These are phyloP conservation scores for Diorhabda elongata DNA, from an alignment of 1,140 invertebrate species.

Conservation along the genomic window DNA sequence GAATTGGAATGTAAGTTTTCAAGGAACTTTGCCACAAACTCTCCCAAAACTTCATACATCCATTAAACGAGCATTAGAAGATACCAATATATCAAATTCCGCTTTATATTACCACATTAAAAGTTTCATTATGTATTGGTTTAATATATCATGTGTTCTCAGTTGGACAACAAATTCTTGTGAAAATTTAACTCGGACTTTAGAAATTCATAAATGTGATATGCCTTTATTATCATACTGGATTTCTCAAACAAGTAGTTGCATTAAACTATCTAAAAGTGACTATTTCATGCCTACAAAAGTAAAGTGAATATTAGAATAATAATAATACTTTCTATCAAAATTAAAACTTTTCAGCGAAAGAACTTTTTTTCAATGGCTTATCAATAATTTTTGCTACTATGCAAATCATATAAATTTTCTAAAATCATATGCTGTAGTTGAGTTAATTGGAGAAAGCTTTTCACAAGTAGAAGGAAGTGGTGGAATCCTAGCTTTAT, in stretches of 20 bases:
- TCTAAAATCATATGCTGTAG: no score
- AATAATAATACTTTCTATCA: no score
- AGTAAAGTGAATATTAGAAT: neutral
- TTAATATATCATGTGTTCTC: conserved; percentile 31
- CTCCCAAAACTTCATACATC: conserved; percentile 28
- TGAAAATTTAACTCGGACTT: conserved; percentile 26
- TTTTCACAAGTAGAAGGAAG: no score
- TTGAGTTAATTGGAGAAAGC: no score
- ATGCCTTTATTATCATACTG: conserved; percentile 37
- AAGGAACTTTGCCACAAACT: conserved; percentile 30
- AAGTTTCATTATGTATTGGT: conserved; percentile 35
- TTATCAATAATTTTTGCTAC: no score
- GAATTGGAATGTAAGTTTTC: conserved; percentile 27
- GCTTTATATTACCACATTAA: conserved; percentile 28
- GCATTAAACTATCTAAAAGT: conserved; percentile 6
- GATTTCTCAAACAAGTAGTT: conserved; percentile 24
- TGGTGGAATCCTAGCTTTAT: no score
- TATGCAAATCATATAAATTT: no score
- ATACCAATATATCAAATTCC: conserved; percentile 27
- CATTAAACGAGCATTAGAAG: conserved; percentile 31
- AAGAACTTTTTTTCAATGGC: no score
- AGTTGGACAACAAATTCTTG: conserved; percentile 28
- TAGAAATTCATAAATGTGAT: conserved; percentile 37
- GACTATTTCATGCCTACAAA: conserved; percentile 5
- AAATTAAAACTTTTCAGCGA: no score